Conservation (phyloP, 2,797 vertebrate species). For the Parauchenoglanis punctatus region DNA sequence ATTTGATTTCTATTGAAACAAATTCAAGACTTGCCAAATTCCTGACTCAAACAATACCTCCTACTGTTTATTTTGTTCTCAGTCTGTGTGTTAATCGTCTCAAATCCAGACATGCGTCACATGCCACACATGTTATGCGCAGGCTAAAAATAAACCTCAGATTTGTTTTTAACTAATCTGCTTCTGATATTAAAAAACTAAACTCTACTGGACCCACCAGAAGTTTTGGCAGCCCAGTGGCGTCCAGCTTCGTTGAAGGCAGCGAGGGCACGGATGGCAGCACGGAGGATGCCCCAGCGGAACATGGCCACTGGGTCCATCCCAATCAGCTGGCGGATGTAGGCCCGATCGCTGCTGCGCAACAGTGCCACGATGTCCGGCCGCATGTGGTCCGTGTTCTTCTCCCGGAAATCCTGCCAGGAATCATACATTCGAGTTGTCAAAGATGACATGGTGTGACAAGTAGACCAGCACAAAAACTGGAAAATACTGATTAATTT, state of each 20-base stretch:
- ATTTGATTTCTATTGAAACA: constrained; percentile 3
- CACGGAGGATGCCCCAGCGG: constrained; percentile 93
- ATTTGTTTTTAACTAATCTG: constrained; percentile 15
- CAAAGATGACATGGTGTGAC: neutral
- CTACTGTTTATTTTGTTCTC: constrained; percentile 9
- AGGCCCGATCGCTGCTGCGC: constrained; percentile 90
- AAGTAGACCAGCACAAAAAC: neutral
- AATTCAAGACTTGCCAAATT: constrained; percentile 21
- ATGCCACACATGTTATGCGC: constrained; percentile 21
- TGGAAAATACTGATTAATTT: neutral
- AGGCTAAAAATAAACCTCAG: constrained; percentile 34
- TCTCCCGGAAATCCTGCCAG: constrained; percentile 93
- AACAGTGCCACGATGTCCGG: constrained; percentile 93
- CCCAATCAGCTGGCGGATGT: constrained; percentile 90
- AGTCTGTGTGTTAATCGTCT: constrained; percentile 43
- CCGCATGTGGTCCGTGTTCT: constrained; percentile 98
- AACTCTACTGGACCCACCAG: constrained; percentile 68
- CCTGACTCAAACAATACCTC: constrained; percentile 40
- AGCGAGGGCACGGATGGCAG: constrained; percentile 84
- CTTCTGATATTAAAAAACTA: constrained; percentile 6
- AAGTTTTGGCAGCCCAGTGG: constrained; percentile 80
- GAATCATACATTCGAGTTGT: neutral
- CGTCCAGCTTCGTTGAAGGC: constrained; percentile 88
- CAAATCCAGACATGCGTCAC: constrained; percentile 60
- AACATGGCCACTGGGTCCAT: constrained; percentile 98